A percentile compares a stretch with the other conserved stretches of the same genome.
These are phyloP conservation scores for Morelia viridis DNA, from an alignment of 2,797 vertebrate species.

Conservation along the genomic window DNA sequence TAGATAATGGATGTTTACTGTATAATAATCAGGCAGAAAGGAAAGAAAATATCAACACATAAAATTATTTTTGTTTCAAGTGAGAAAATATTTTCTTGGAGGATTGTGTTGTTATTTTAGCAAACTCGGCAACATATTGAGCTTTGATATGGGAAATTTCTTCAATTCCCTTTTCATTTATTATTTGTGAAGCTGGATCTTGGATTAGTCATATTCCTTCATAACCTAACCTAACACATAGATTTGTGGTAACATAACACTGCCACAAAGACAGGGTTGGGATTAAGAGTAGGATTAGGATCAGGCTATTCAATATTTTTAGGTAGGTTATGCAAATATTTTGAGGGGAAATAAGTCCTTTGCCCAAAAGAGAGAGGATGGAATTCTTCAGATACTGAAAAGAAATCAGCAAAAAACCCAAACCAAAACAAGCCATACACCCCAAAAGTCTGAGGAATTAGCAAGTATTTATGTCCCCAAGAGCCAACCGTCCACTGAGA, in stretches of 20 bases:
- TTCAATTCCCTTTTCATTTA: not conserved
- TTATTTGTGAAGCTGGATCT: not conserved
- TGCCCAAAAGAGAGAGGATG: not conserved
- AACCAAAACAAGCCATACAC: not conserved
- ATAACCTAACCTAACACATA: not conserved
- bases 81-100: not conserved
- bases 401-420: not conserved
- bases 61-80: slow-evolving; percentile 15
- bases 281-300: too few relatives aligned
- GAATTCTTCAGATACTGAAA: not conserved
- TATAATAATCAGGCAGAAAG: slow-evolving; percentile 24
- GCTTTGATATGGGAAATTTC: not conserved
- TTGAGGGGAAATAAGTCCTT: not conserved
- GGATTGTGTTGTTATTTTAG: not conserved
- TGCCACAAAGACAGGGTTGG: not conserved
- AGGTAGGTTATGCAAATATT: not conserved
- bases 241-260: not conserved
- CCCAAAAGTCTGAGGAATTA: too few relatives aligned
- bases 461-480: too few relatives aligned
- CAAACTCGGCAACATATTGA: not conserved
- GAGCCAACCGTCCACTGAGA: too few relatives aligned
- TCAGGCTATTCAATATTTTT: too few relatives aligned
- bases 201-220: not conserved
- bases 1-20: not conserved
- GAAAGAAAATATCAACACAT: not conserved